Percentiles rank a stretch among this genome's conserved stretches.
Conservation (phyloP, 2,888 invertebrate genomes). For the Embidobia sp. region DNA sequence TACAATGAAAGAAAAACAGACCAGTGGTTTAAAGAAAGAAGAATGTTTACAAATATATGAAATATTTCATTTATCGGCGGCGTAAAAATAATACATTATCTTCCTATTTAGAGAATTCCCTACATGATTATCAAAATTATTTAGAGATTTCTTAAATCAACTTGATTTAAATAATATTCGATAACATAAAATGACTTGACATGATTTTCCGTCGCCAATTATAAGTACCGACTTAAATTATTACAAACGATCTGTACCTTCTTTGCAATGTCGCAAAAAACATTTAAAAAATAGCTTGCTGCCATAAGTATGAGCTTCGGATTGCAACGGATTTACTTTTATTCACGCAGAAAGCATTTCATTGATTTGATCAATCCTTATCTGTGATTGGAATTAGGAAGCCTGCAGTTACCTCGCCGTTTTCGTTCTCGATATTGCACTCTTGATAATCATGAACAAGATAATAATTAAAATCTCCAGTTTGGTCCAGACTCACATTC, state of each 20-base stretch:
- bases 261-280: background rate
- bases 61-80: slow-evolving; percentile 34
- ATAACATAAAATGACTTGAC: slow-evolving; percentile 19
- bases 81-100: slow-evolving; percentile 32
- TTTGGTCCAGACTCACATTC: slow-evolving; percentile 47
- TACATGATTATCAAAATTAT: too few species aligned
- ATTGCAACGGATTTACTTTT: too few species aligned
- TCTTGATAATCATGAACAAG: slow-evolving; percentile 69
- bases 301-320: background rate
- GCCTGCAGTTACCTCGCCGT: slow-evolving; percentile 28
- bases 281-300: slow-evolving; percentile 14
- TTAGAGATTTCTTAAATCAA: background rate
- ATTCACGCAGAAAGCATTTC: too few species aligned
- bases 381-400: slow-evolving; percentile 35
- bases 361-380: slow-evolving; percentile 1
- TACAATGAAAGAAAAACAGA: background rate
- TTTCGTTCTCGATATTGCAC: slow-evolving; percentile 40
- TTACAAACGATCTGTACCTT: background rate
- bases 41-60: slow-evolving; percentile 23
- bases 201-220: background rate
- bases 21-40: background rate
- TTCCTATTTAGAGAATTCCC: too few species aligned
- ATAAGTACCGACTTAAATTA: background rate
- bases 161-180: slow-evolving; percentile 31
- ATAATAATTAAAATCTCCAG: slow-evolving; percentile 64